Base-by-base conservation (phyloP, 1,140 invertebrate genomes). In the Phortica variegata region DNA sequence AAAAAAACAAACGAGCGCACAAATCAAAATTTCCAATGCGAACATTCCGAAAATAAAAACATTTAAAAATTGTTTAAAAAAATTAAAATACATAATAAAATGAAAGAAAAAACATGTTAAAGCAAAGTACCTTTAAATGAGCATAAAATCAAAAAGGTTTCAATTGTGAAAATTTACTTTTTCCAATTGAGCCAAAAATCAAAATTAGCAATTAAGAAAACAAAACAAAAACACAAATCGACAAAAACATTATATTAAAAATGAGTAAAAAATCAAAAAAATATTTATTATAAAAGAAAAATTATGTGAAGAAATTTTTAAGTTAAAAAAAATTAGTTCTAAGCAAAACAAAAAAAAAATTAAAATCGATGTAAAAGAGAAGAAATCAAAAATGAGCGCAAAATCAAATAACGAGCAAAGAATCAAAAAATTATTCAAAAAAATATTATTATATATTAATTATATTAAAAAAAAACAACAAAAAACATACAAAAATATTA, bases 141-240 rank as follows among this genome's bases (percentile, higher is more conserved):
- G 70, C 70, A 59, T 56, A 73, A 73, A 54, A 73, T 73, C 70
- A 73, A 73, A 73, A 73, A 60, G 65, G 40, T 54, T 54, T 49
- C 49, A 38, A 49, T 32, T 23, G 13, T 15, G 40, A 39, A 41
- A 16, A 34, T 55, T 49, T 51, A n/a, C n/a, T n/a, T n/a, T n/a
- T n/a, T n/a, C n/a, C n/a, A n/a, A 41, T 48, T 47, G 54, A 48
- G 55, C 50, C 49, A 40, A 41, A 41, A 56, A 59, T 59, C 47
- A 39, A 66, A 62, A 66, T 34, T 65, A 68, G 63, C 34, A 15
- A 7, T n/a, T 66, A 66, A 68, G 62, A n/a, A n/a, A n/a, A n/a
- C n/a, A n/a, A n/a, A n/a, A n/a, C 12, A 38, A 58, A 51, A 44
- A 21, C 21, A 31, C 21, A 23, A n/a, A n/a, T n/a, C n/a, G n/a